Evolutionary conservation across 2,797 vertebrate genomes (phyloP).

Genomic region (Fringilla coelebs): DNA sequence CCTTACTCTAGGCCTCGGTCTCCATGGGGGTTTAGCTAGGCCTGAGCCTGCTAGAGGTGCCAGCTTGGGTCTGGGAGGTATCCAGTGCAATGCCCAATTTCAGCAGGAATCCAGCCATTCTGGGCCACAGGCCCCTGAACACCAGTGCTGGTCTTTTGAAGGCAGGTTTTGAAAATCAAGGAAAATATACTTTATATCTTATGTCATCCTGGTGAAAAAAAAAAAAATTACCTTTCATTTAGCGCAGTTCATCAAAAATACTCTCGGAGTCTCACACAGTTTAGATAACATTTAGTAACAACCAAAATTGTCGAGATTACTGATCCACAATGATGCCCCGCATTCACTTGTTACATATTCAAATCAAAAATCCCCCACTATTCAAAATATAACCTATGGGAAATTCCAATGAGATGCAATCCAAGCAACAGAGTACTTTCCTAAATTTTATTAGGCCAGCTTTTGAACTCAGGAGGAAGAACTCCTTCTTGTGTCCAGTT

Average conservation of each 20-base stretch:
- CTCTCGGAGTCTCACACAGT: too few relatives aligned
- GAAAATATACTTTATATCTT: background rate
- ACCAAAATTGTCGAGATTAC: background rate
- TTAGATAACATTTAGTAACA: background rate
- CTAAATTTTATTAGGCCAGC: background rate
- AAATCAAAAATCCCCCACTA: background rate
- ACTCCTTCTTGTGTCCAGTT: background rate
- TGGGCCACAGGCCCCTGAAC: background rate
- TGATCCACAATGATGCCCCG: background rate
- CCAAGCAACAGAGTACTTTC: background rate
- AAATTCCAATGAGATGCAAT: background rate
- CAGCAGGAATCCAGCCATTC: background rate
- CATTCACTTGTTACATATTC: background rate
- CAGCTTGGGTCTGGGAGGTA: background rate
- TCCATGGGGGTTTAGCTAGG: too few relatives aligned
- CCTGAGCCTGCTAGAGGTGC: too few relatives aligned
- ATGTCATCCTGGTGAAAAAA: background rate
- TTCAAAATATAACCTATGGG: background rate
- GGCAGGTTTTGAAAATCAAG: background rate
- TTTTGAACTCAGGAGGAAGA: background rate
- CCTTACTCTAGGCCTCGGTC: too few relatives aligned
- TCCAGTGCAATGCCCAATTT: fast-evolving
- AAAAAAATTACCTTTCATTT: background rate
- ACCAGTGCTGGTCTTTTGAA: background rate
- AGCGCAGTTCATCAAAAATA: background rate